Evolutionary conservation across 2,113 vertebrate genomes (phyloP).

Genomic region (Megaleporinus macrocephalus): DNA sequence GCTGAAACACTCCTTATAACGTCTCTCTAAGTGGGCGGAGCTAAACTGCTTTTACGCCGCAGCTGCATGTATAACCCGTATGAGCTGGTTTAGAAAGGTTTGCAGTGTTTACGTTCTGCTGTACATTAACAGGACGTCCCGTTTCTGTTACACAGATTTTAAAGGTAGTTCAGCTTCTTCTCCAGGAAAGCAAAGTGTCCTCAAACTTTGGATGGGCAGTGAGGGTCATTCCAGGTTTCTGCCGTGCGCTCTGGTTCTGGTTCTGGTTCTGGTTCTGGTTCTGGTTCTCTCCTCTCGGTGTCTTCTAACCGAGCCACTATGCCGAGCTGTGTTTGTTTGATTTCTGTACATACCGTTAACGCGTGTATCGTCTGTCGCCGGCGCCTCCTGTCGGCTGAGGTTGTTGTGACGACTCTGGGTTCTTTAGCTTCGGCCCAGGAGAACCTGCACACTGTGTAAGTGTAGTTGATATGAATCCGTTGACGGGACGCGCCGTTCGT

Average conservation of each 20-base stretch:
- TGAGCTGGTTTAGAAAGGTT: no score
- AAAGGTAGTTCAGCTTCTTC: neutral
- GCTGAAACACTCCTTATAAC: no score
- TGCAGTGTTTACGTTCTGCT: no score
- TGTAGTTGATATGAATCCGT: neutral
- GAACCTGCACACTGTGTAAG: constrained; percentile 42
- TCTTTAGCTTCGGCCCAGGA: constrained; percentile 52
- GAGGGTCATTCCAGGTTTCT: neutral
- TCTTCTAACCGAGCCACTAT: constrained; percentile 36
- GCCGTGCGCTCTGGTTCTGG: no score
- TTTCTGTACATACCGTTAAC: neutral
- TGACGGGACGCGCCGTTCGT: neutral
- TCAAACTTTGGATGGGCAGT: neutral
- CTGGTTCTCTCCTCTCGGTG: neutral
- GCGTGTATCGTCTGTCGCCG: constrained; percentile 13
- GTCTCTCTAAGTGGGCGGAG: no score
- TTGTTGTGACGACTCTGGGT: constrained; percentile 55
- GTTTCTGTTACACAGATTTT: no score
- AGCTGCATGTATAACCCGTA: no score
- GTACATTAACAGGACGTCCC: no score
- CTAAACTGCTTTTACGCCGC: no score
- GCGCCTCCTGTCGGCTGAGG: constrained; percentile 12
- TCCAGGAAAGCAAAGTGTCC: neutral
- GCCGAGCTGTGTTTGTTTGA: neutral
- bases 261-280: no score